A percentile compares a stretch with the other conserved stretches of the same genome.
These are phyloP conservation scores for Didymodactylos carnosus DNA, from an alignment of 2,888 invertebrate species.

Conservation along the genomic window DNA sequence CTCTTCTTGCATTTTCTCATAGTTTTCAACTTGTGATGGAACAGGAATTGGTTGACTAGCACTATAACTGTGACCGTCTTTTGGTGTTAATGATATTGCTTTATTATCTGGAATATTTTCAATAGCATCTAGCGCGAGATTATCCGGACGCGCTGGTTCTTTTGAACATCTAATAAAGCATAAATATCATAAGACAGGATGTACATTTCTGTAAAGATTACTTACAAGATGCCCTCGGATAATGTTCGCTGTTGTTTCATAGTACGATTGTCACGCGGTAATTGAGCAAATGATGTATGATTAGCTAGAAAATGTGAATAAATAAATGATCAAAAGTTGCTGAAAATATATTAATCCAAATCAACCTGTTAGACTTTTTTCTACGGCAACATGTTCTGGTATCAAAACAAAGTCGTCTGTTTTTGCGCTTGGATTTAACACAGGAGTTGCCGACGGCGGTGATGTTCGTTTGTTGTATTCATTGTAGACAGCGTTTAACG, in stretches of 20 bases:
- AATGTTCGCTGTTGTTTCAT: background rate
- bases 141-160: background rate
- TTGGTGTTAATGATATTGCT: background rate
- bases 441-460: background rate
- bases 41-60: conserved; percentile 2
- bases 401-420: background rate
- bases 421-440: background rate
- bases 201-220: background rate
- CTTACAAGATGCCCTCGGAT: background rate
- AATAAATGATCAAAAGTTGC: background rate
- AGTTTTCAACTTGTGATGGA: conserved; percentile 12
- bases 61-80: background rate
- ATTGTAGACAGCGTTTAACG: too few relatives aligned
- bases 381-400: background rate
- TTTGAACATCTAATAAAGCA: background rate
- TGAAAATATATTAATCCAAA: too few relatives aligned
- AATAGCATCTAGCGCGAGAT: background rate
- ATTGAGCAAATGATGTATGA: background rate
- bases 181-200: background rate
- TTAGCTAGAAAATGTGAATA: background rate
- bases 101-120: too few relatives aligned
- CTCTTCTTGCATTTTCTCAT: conserved; percentile 5
- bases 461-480: background rate
- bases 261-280: background rate
- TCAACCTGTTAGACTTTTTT: background rate